phyloP scores from a whole-genome alignment of 92 coral and sea anemone species.

The Pocillopora grandis region DNA sequence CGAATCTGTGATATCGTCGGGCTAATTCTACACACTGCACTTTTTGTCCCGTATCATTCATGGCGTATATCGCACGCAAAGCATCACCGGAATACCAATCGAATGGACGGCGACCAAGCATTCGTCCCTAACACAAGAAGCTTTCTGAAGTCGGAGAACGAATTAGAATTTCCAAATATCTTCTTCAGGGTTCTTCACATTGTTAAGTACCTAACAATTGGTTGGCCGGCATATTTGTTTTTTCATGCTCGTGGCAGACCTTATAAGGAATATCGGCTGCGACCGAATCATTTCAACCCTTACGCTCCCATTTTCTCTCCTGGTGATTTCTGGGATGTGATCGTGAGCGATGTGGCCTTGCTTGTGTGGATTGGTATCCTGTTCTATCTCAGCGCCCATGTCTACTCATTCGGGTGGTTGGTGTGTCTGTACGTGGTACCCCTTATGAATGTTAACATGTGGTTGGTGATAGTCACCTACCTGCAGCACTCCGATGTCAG shows the following conservation, averaged over 20 bases:
- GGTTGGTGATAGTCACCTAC: slow-evolving; percentile 81
- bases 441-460: slow-evolving; percentile 71
- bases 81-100: slow-evolving; percentile 83
- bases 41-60: slow-evolving; percentile 81
- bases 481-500: slow-evolving; percentile 84
- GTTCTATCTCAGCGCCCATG: slow-evolving; percentile 45
- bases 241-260: slow-evolving; percentile 76
- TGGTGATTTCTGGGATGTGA: slow-evolving; percentile 76
- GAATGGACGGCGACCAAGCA: slow-evolving; percentile 90
- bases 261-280: slow-evolving; percentile 32
- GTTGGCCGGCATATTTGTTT: slow-evolving; percentile 79
- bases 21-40: slow-evolving; percentile 67
- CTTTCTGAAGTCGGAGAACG: slow-evolving; percentile 45
- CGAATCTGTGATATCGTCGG: slow-evolving; percentile 76
- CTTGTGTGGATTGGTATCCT: slow-evolving; percentile 69
- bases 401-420: slow-evolving; percentile 63
- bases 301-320: slow-evolving; percentile 65
- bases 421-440: slow-evolving; percentile 71
- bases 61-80: slow-evolving; percentile 81
- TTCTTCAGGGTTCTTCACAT: slow-evolving; percentile 53
- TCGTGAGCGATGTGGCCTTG: slow-evolving; percentile 74
- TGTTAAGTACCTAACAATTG: slow-evolving; percentile 65
- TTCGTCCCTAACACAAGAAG: slow-evolving; percentile 81
- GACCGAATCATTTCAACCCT: slow-evolving; percentile 74
- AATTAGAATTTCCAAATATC: slow-evolving; percentile 73